phyloP scores from a whole-genome alignment of 2,113 vertebrate genomes.

The Notothenia coriiceps region DNA sequence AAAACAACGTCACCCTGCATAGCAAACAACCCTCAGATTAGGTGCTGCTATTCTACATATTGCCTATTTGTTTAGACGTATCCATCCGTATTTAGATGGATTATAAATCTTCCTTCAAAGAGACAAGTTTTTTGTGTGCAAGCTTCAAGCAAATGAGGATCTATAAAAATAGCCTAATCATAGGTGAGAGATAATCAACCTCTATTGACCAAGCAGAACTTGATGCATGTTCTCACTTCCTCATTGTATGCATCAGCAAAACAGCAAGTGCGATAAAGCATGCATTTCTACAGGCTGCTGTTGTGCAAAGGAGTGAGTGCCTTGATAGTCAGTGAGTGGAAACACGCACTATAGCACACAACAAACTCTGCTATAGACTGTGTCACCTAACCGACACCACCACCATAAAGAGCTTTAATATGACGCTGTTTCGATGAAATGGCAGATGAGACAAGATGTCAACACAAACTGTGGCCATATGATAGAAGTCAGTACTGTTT shows the following conservation, averaged over 20 bases:
- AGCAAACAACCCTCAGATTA: background rate
- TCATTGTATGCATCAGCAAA: background rate
- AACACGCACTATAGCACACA: slow-evolving; percentile 24
- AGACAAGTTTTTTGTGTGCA: background rate
- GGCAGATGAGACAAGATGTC: background rate
- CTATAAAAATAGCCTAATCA: background rate
- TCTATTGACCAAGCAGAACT: background rate
- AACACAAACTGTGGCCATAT: slow-evolving; percentile 18
- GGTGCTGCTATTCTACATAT: background rate
- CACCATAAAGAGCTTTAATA: slow-evolving; percentile 13
- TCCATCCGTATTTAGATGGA: background rate
- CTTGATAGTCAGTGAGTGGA: slow-evolving; percentile 35
- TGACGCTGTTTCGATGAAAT: background rate
- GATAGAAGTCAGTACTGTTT: slow-evolving; percentile 15
- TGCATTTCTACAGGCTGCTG: slow-evolving; percentile 8
- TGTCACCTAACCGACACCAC: slow-evolving; percentile 69
- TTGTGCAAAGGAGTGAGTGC: slow-evolving; percentile 28
- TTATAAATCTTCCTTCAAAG: background rate
- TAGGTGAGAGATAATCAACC: slow-evolving; percentile 39
- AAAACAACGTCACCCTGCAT: background rate
- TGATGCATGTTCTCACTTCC: slow-evolving; percentile 42
- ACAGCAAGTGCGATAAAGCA: slow-evolving; percentile 20
- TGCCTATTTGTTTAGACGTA: background rate
- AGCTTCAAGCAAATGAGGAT: slow-evolving; percentile 16
- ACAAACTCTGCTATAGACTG: background rate